phyloP scores from a whole-genome alignment of 2,888 invertebrate genomes.

The Caenorhabditis plicata region DNA sequence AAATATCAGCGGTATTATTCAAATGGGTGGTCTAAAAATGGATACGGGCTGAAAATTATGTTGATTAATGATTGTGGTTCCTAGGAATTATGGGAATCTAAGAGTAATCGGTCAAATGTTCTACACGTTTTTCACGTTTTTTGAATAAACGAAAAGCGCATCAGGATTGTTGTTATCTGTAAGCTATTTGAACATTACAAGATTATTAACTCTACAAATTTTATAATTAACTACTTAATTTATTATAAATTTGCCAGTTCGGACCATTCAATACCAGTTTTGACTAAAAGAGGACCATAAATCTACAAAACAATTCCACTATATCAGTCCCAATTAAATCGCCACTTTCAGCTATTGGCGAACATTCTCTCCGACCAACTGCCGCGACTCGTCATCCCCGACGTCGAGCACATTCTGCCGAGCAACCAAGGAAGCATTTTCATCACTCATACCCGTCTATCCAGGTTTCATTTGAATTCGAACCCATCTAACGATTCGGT shows the following conservation, averaged over 20 bases:
- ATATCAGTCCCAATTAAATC: not conserved
- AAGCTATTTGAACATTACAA: too few relatives aligned
- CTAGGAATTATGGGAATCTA: too few relatives aligned
- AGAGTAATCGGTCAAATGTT: too few relatives aligned
- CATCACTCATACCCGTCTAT: conserved; percentile 40
- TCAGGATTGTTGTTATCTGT: too few relatives aligned
- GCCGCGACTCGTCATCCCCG: conserved; percentile 49
- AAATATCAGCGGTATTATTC: too few relatives aligned
- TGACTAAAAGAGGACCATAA: not conserved
- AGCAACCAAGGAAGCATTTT: conserved; percentile 51
- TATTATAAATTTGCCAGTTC: too few relatives aligned
- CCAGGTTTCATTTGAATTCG: conserved; percentile 19
- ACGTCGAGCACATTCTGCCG: conserved; percentile 48
- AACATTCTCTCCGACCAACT: conserved; percentile 51
- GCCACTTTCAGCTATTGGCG: conserved; percentile 39
- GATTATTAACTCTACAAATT: not conserved
- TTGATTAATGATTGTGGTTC: too few relatives aligned
- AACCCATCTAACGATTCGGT: conserved; percentile 2
- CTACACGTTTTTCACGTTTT: too few relatives aligned
- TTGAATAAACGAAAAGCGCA: too few relatives aligned
- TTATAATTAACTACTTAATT: not conserved
- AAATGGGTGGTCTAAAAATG: too few relatives aligned
- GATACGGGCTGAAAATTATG: too few relatives aligned
- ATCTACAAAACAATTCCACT: not conserved
- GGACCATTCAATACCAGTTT: not conserved